Conservation (phyloP, 2,888 invertebrate genomes). For the Thysanoteuthis rhombus region DNA sequence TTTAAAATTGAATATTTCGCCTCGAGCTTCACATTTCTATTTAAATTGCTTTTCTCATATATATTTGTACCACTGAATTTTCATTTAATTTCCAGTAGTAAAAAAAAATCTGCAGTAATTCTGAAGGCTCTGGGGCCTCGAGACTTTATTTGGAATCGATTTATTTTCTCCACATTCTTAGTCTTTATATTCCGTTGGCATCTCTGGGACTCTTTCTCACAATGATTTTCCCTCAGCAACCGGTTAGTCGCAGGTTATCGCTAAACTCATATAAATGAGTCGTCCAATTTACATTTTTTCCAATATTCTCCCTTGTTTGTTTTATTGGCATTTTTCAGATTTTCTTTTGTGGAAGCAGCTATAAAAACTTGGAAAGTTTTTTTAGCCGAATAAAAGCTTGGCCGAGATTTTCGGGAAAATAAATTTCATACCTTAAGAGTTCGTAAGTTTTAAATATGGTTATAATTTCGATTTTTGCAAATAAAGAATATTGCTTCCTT, state of each 20-base stretch:
- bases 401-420: neutral
- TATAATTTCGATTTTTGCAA: too few relatives aligned
- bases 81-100: neutral
- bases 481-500: too few relatives aligned
- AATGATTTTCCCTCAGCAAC: neutral
- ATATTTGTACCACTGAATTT: neutral
- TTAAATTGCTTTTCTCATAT: conserved; percentile 12
- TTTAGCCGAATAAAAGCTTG: neutral
- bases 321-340: neutral
- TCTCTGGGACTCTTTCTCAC: neutral
- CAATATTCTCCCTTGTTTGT: neutral
- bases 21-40: neutral
- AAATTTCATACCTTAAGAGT: neutral
- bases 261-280: neutral
- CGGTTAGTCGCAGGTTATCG: neutral
- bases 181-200: neutral
- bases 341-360: neutral
- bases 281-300: neutral
- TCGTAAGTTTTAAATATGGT: too few relatives aligned
- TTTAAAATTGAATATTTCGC: neutral
- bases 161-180: neutral
- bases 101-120: neutral
- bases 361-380: neutral
- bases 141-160: neutral
- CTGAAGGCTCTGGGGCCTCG: neutral